A percentile compares a stretch with the other conserved stretches of the same genome.
phyloP scores from a whole-genome alignment of 92 coral and sea anemone genomes.

The Zoanthus sociatus region DNA sequence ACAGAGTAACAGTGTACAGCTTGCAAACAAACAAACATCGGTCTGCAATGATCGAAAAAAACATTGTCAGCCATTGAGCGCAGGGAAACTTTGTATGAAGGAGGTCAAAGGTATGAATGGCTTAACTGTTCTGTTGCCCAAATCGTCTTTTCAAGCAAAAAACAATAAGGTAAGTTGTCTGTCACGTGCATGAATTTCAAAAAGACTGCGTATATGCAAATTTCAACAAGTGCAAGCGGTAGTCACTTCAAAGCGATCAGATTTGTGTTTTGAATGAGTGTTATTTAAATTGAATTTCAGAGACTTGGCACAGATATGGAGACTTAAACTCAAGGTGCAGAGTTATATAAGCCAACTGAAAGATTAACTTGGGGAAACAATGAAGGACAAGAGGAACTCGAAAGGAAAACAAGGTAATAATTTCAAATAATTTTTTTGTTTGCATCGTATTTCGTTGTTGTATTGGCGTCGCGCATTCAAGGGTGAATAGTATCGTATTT shows the following conservation, averaged over 20 bases:
- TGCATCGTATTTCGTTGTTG: not conserved
- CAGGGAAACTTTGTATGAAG: not conserved
- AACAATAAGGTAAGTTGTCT: not conserved
- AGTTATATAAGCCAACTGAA: not conserved
- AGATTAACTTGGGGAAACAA: not conserved
- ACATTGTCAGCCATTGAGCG: not conserved
- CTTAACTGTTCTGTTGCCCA: not conserved
- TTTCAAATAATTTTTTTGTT: not conserved
- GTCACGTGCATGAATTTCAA: not conserved
- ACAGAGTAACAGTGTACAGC: too few relatives aligned
- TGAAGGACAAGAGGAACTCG: conserved; percentile 29
- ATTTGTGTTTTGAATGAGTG: conserved; percentile 29
- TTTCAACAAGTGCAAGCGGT: not conserved
- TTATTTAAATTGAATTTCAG: not conserved
- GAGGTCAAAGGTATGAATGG: not conserved
- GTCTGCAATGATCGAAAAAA: not conserved
- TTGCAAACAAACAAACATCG: too few relatives aligned
- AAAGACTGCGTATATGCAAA: conserved; percentile 11
- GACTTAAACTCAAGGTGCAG: not conserved
- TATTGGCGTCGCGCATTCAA: not conserved
- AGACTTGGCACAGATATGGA: not conserved
- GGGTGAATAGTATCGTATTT: not conserved
- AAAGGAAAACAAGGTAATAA: conserved; percentile 35
- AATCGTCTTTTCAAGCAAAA: not conserved
- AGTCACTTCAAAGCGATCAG: conserved; percentile 4